These are phyloP conservation scores for Pantherophis guttatus DNA, from an alignment of 2,113 vertebrate species.

Conservation along the genomic window DNA sequence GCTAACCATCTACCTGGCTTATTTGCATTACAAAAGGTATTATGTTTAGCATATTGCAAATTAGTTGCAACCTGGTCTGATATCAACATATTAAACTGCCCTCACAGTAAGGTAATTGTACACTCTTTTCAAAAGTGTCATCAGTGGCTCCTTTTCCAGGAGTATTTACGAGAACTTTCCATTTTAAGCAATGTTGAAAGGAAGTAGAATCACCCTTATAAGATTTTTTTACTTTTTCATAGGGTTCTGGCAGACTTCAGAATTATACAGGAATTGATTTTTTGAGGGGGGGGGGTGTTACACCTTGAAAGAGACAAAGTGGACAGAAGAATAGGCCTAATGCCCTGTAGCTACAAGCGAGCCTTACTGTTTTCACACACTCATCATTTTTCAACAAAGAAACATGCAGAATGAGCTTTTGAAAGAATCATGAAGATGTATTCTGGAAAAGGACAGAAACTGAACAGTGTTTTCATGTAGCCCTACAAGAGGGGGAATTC, in stretches of 20 bases:
- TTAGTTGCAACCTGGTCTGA: no score
- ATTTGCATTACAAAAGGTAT: no score
- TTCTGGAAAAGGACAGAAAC: neutral
- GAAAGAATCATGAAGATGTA: neutral
- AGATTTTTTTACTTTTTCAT: neutral
- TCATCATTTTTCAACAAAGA: neutral
- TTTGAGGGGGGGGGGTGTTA: neutral
- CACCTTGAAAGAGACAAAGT: neutral
- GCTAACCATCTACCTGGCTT: no score
- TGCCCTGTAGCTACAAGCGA: neutral
- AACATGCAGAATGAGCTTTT: neutral
- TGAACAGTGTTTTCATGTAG: neutral
- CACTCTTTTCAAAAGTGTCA: no score
- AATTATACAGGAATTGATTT: neutral
- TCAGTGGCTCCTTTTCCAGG: no score
- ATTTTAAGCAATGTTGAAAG: no score
- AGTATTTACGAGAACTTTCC: no score
- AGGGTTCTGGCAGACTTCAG: neutral
- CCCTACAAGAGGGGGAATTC: neutral
- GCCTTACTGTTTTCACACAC: neutral
- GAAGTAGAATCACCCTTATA: no score
- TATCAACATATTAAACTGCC: no score
- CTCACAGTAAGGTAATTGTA: no score
- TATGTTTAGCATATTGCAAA: no score
- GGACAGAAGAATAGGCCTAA: neutral